Evolutionary conservation across 1,140 invertebrate genomes (phyloP), one percentile per base, ranked within the genome.

Genomic region (Atta cephalotes): DNA sequence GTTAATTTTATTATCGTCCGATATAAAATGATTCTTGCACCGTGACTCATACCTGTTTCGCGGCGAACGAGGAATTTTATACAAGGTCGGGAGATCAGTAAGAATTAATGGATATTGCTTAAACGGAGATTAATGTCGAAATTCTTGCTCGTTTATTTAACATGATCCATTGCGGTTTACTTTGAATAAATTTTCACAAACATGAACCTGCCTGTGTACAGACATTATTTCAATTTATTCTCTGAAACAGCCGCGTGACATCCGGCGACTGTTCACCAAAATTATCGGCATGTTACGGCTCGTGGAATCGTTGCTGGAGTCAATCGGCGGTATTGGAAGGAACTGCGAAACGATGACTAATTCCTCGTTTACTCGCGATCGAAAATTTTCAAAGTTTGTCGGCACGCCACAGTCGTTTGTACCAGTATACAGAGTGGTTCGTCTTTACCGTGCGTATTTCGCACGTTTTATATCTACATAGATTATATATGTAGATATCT

Each of bases 321-420:
- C 14, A 58, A 87, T 86, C 12, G 74, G 51, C 62, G 51, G 56
- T 68, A 45, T 71, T 16, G 18, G 12, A 10, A 16, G 31, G 25
- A n/a, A 77, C 85, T 70, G 76, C 63, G 62, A 78, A 39, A 87
- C 71, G 71, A 31, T 35, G 71, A 25, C 56, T 86, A 65, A 56
- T 58, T 74, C 14, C 58, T 81, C 62, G 12, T 77, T 62, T 63
- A 70, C 62, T 60, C 63, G 35, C 72, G 72, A 89, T 87, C 84
- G 84, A 89, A 89, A 87, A 85, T 90, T 89, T 87, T n/a, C 68
- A 9, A 78, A 65, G 87, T 72, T 89, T 92, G 91, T 92, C 89
- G 88, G 87, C 92, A 92, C 91, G 92, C 89, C 58, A 90, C 35
- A 16, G 65, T 65, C 60, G 53, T 56, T 25, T 18, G 58, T 63